Conservation (phyloP, 1,140 invertebrate genomes). For the Sesamia nonagrioides region DNA sequence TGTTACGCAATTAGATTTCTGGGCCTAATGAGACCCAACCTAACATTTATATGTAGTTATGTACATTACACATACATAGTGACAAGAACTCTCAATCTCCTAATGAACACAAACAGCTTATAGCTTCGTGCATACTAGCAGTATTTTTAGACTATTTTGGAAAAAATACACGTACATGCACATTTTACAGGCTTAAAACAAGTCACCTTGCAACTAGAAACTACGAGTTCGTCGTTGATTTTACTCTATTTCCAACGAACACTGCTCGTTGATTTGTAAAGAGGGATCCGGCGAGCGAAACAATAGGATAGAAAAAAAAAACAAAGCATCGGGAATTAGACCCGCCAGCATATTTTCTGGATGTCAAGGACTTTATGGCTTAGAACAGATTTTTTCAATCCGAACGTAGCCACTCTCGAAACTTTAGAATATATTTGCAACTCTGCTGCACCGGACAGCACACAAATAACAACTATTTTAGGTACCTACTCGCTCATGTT, state of each 20-base stretch:
- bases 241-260: background rate
- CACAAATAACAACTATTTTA: slow-evolving; percentile 59
- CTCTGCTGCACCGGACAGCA: slow-evolving; percentile 11
- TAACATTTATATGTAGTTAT: too few relatives aligned
- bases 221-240: background rate
- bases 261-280: slow-evolving; percentile 25
- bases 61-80: too few relatives aligned
- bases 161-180: background rate
- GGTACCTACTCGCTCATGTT: slow-evolving; percentile 48
- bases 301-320: slow-evolving; percentile 26
- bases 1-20: too few relatives aligned
- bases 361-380: slow-evolving; percentile 56
- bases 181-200: background rate
- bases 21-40: too few relatives aligned
- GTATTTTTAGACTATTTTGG: background rate
- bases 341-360: slow-evolving; percentile 17
- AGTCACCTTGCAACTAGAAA: slow-evolving; percentile 17
- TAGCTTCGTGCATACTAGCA: background rate
- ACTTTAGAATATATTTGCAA: slow-evolving; percentile 51
- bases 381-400: slow-evolving; percentile 63
- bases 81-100: background rate
- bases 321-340: slow-evolving; percentile 18
- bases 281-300: slow-evolving; percentile 8
- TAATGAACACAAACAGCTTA: background rate
- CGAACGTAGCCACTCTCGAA: slow-evolving; percentile 48